Conservation (phyloP, 2,888 invertebrate genomes). For the Steinernema carpocapsae region DNA sequence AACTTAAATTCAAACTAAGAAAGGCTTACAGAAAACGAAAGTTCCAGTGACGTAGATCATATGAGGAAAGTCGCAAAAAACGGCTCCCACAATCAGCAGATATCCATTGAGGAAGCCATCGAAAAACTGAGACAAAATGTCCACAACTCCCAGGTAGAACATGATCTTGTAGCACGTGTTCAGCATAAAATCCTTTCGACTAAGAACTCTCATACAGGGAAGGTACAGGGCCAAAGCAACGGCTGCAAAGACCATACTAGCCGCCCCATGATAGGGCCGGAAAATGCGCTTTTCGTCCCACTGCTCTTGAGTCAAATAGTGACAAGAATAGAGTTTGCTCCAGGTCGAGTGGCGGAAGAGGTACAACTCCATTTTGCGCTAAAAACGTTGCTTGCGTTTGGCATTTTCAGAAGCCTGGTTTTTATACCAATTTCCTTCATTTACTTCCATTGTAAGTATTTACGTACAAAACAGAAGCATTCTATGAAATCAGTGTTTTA, state of each 20-base stretch:
- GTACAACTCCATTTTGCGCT: neutral
- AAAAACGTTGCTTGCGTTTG: no score
- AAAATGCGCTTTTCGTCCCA: no score
- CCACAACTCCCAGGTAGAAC: conserved; percentile 41
- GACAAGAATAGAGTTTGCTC: neutral
- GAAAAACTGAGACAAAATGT: conserved; percentile 39
- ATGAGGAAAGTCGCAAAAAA: conserved; percentile 40
- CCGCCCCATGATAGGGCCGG: no score
- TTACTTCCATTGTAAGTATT: no score
- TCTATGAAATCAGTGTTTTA: no score
- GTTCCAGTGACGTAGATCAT: conserved; percentile 42
- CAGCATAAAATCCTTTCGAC: conserved; percentile 38
- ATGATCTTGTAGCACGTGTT: conserved; percentile 45
- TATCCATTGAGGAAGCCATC: conserved; percentile 41
- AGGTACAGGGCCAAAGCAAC: no score
- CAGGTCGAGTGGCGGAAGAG: neutral
- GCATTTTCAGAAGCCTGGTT: no score
- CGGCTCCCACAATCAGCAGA: conserved; percentile 39
- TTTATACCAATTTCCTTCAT: no score
- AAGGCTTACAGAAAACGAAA: conserved; percentile 1
- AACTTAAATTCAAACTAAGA: neutral
- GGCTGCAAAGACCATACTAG: no score
- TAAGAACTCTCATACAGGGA: conserved; percentile 40
- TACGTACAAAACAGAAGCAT: no score
- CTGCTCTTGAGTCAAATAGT: neutral